A percentile compares a stretch with the other conserved stretches of the same genome.
These are phyloP conservation scores for Psilopsiagon aurifrons DNA, from an alignment of 2,113 vertebrate genomes.

Conservation along the genomic window DNA sequence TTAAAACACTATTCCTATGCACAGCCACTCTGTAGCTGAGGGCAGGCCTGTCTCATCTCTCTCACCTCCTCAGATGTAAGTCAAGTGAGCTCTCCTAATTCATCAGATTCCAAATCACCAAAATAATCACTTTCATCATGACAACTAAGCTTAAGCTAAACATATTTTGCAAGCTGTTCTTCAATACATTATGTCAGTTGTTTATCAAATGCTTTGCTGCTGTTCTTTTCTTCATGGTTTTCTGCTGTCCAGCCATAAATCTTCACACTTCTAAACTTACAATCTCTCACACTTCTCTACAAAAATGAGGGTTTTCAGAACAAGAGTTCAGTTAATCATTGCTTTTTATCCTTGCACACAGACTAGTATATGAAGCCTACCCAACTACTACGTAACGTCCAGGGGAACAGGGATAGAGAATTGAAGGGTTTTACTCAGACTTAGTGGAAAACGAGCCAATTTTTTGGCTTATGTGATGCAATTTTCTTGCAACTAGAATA, in stretches of 20 bases:
- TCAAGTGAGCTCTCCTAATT: neutral
- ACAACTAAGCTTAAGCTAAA: neutral
- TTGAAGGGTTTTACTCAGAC: neutral
- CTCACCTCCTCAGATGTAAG: neutral
- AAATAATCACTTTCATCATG: neutral
- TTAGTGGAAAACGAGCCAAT: neutral
- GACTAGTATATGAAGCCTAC: neutral
- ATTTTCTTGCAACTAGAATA: neutral
- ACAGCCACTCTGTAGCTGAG: neutral
- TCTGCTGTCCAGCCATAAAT: neutral
- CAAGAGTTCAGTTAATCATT: neutral
- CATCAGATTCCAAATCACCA: neutral
- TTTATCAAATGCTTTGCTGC: neutral
- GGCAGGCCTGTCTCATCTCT: neutral
- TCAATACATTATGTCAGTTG: neutral
- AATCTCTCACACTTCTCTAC: neutral
- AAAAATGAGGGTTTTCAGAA: neutral
- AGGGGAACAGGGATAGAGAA: neutral
- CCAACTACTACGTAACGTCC: neutral
- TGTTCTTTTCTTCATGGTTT: neutral
- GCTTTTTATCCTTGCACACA: neutral
- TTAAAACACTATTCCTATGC: neutral
- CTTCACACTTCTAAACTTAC: neutral
- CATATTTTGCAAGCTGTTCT: neutral
- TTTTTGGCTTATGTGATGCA: neutral